These are phyloP conservation scores for Pseudomugil tenellus DNA, from an alignment of 2,797 vertebrate genomes.

Conservation along the genomic window DNA sequence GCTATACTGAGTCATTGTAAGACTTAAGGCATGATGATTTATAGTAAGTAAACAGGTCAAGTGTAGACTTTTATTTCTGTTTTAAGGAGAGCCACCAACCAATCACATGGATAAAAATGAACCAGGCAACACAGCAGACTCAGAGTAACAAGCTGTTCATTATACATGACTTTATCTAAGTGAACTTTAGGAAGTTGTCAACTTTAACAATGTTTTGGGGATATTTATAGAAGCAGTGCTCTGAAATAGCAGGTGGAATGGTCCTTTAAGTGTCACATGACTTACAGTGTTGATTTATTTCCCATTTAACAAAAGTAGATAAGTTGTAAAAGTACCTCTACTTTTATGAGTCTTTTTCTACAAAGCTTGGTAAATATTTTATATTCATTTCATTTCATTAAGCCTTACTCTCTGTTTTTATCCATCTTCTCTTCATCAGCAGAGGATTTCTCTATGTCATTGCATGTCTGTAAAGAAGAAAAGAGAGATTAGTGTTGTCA, in stretches of 20 bases:
- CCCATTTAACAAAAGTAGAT: background rate
- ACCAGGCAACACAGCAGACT: background rate
- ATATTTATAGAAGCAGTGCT: background rate
- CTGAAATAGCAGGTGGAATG: background rate
- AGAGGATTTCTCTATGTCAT: constrained; percentile 31
- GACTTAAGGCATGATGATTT: too few relatives aligned
- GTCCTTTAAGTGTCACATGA: background rate
- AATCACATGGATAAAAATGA: background rate
- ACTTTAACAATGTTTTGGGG: background rate
- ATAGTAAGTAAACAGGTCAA: background rate
- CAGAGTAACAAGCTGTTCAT: background rate
- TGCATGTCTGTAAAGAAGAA: constrained; percentile 57
- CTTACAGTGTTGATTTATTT: background rate
- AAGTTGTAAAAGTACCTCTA: background rate
- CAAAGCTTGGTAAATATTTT: background rate
- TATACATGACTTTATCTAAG: background rate
- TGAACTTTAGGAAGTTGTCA: background rate
- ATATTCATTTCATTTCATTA: constrained; percentile 19
- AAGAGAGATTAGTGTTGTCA: constrained; percentile 10
- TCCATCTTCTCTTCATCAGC: constrained; percentile 44
- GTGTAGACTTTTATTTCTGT: background rate
- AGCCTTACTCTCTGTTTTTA: constrained; percentile 61
- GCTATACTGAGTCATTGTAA: background rate
- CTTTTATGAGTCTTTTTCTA: background rate
- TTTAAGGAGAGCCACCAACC: background rate